These are phyloP conservation scores for Drosophila basisetae DNA, from an alignment of 2,888 invertebrate genomes.

Conservation along the genomic window DNA sequence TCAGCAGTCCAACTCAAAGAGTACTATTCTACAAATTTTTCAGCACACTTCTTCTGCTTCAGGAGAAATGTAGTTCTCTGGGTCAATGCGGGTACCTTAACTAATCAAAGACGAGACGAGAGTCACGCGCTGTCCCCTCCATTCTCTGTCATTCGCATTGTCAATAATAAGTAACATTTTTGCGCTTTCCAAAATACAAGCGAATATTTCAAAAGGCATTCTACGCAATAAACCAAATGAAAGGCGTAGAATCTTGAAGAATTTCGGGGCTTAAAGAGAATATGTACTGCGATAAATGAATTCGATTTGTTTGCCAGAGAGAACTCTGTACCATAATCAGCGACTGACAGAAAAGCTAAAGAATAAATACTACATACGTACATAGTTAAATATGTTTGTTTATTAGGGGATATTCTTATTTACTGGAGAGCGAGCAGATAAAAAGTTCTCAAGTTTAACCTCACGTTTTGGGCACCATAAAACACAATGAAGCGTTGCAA, in stretches of 20 bases:
- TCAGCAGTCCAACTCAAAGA: constrained; percentile 26
- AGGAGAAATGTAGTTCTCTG: constrained; percentile 74
- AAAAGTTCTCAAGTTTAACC: constrained; percentile 62
- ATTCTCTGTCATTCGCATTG: constrained; percentile 41
- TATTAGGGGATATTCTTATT: constrained; percentile 36
- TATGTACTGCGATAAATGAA: constrained; percentile 54
- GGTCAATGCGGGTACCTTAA: constrained; percentile 77
- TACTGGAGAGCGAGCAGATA: constrained; percentile 41
- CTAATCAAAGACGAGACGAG: constrained; percentile 62
- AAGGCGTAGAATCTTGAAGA: constrained; percentile 21
- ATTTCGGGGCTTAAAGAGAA: constrained; percentile 45
- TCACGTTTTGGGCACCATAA: constrained; percentile 73
- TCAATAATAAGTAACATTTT: constrained; percentile 58
- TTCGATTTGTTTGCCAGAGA: constrained; percentile 54
- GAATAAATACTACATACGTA: constrained; percentile 27
- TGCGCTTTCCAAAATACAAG: constrained; percentile 49
- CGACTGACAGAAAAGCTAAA: constrained; percentile 53
- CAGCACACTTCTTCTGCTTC: constrained; percentile 22
- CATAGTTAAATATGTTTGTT: constrained; percentile 19
- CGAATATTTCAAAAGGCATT: constrained; percentile 30
- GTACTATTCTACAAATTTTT: constrained; percentile 13
- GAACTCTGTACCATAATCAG: constrained; percentile 6
- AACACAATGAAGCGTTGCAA: constrained; percentile 75
- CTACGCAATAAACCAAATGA: constrained; percentile 42
- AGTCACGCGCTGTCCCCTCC: constrained; percentile 31